phyloP scores from a whole-genome alignment of 2,888 invertebrate genomes.

The Cataglyphis rosenhaueri region DNA sequence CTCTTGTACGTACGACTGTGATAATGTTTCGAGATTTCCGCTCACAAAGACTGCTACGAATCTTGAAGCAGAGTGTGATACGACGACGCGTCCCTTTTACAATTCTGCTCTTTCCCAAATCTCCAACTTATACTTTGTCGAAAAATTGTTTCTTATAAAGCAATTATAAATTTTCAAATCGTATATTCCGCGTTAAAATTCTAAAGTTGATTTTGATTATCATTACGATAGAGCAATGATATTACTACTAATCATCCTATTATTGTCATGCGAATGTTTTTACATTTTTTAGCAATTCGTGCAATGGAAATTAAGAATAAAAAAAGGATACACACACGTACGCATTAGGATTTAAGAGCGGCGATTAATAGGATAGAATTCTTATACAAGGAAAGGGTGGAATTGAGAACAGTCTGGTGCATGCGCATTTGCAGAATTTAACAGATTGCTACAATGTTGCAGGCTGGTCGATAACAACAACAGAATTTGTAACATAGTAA shows the following conservation, averaged over 20 bases:
- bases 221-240: background rate
- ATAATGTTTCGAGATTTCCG: slow-evolving; percentile 49
- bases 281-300: background rate
- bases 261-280: background rate
- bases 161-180: background rate
- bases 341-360: background rate
- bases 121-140: background rate
- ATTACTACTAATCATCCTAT: background rate
- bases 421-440: slow-evolving; percentile 16
- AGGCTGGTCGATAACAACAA: slow-evolving; percentile 21
- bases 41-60: slow-evolving; percentile 32
- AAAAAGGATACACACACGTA: background rate
- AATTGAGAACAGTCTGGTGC: slow-evolving; percentile 31
- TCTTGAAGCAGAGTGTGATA: slow-evolving; percentile 8
- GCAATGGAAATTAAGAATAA: slow-evolving; percentile 2
- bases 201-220: background rate
- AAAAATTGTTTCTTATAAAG: slow-evolving; percentile 3
- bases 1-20: slow-evolving; percentile 29
- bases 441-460: slow-evolving; percentile 37
- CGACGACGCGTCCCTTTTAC: slow-evolving; percentile 25
- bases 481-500: slow-evolving; percentile 14
- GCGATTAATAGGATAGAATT: slow-evolving; percentile 23
- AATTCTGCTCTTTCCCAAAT: slow-evolving; percentile 30
- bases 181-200: background rate
- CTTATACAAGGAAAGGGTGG: slow-evolving; percentile 45